Evolutionary conservation across 1,140 invertebrate species (phyloP).

Genomic region (Hesperophylax magnus): DNA sequence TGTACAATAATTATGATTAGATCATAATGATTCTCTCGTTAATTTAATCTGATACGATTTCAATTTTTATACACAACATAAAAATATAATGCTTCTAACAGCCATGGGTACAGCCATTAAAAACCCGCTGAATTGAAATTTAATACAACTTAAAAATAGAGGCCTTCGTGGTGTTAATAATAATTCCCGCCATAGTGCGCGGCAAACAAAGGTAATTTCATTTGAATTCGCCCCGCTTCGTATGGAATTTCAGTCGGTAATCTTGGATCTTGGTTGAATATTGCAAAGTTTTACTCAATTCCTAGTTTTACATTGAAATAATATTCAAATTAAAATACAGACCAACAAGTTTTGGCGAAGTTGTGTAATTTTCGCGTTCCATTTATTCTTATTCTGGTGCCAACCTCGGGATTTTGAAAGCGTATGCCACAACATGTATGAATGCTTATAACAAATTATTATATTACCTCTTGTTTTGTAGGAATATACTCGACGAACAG

Average conservation of each 20-base stretch:
- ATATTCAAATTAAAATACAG: slow-evolving; percentile 3
- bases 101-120: too few relatives aligned
- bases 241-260: slow-evolving; percentile 11
- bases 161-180: too few relatives aligned
- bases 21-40: too few relatives aligned
- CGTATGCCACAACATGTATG: not conserved
- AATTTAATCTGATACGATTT: too few relatives aligned
- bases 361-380: not conserved
- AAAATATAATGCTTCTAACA: too few relatives aligned
- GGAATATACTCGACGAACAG: too few relatives aligned
- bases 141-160: too few relatives aligned
- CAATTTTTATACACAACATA: too few relatives aligned
- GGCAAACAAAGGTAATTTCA: slow-evolving; percentile 17
- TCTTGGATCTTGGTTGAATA: not conserved
- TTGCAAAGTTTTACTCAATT: not conserved
- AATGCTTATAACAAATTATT: not conserved
- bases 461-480: not conserved
- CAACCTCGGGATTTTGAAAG: too few relatives aligned
- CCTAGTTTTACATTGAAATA: not conserved
- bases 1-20: too few relatives aligned
- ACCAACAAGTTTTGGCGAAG: not conserved
- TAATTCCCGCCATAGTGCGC: not conserved
- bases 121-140: too few relatives aligned
- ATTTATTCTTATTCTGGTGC: not conserved
- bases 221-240: not conserved